Evolutionary conservation across 2,113 vertebrate genomes (phyloP), one percentile per base, ranked within the genome.

Genomic region (Scolopax mira): DNA sequence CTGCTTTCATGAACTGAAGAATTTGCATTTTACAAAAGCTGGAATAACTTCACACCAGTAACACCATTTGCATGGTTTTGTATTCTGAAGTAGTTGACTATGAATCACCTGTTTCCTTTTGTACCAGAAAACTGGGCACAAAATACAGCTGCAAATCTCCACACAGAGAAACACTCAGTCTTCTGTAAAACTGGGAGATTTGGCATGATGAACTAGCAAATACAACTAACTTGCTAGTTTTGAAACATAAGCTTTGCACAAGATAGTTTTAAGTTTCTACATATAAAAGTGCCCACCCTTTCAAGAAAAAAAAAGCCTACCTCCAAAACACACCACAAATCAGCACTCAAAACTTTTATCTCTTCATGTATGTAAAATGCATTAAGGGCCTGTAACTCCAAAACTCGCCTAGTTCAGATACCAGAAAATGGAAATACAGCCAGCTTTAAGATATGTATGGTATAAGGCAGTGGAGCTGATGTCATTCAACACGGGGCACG

Each of bases 41-140:
- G 88, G 88, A 94, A 42, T 78, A 88, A 86, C 73, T 90, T 95
- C 90, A 90, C 72, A 94, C 18, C 39, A 80, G 13, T 35, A 85
- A 33, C 54, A 21, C 22, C 8, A 84, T 93, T 92, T 96, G 88
- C 82, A 96, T 89, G 48, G 37, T 9, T 94, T 75, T 88, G 23
- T 89, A 82, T 88, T 82, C 54, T 39, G 35, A 80, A 92, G 80
- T 13, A 75, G 42, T 1, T 86, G 49, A 61, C 55, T 85, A 31
- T 4, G 11, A 94, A 88, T 55, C 33, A 83, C 42, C 48, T 10
- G 18, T 42, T 82, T 73, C 46, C 42, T 71, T 94, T 81, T 79
- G 60, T 61, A 78, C 57, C 24, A 71, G 11, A 90, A 88, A 90
- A 74, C 54, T 10, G 35, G 11, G 80, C 55, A 86, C 48, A 81